Conservation (phyloP, 2,113 vertebrate genomes). For the Oreochromis aureus region DNA sequence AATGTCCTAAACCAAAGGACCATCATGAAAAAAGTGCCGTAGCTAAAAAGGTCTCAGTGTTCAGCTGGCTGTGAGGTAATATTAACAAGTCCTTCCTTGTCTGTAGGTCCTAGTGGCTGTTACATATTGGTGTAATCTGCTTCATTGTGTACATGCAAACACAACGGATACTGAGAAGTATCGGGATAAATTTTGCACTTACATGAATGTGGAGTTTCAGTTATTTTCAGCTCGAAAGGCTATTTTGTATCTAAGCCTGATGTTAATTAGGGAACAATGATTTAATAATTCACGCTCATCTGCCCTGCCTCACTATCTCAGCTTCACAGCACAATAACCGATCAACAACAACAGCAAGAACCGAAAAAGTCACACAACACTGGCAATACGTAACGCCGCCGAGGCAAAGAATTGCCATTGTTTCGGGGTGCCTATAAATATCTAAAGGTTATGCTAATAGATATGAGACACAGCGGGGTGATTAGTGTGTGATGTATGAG, state of each 20-base stretch:
- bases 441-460: conserved; percentile 54
- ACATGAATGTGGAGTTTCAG: background rate
- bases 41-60: conserved; percentile 36
- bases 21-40: conserved; percentile 28
- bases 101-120: background rate
- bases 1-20: conserved; percentile 10
- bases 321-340: conserved; percentile 39
- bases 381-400: conserved; percentile 32
- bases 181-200: background rate
- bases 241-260: conserved; percentile 37
- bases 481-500: conserved; percentile 4
- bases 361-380: conserved; percentile 34
- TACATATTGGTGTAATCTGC: background rate
- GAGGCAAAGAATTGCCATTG: conserved; percentile 23
- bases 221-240: conserved; percentile 12
- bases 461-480: conserved; percentile 30
- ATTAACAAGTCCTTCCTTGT: conserved; percentile 12
- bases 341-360: conserved; percentile 9
- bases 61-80: conserved; percentile 30
- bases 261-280: conserved; percentile 60
- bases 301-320: background rate
- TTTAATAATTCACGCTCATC: conserved; percentile 54
- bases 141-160: background rate
- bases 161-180: background rate
- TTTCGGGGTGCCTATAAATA: conserved; percentile 37